Base-by-base conservation (phyloP, 2,888 invertebrate genomes). In the Apocheima hispidaria region DNA sequence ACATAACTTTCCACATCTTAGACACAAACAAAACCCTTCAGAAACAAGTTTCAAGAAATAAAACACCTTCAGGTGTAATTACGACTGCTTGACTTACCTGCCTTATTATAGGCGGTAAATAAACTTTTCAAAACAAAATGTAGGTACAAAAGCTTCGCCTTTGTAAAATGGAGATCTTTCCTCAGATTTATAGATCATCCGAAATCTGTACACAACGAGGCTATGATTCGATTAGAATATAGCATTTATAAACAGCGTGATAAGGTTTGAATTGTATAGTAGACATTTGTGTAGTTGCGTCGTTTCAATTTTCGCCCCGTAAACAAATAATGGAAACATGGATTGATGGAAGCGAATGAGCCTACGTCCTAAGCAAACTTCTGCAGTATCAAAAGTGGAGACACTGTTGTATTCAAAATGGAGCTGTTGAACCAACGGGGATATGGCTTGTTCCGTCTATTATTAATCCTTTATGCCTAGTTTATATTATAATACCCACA, bases 311-410 rank as follows among this genome's bases (percentile, higher is more conserved):
- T 79, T 71, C 67, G 73, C 61, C 55, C 63, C 66, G 73, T 83
- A 79, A 83, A 86, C 87, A 90, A 88, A 89, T 90, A 90, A 88
- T 84, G 81, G 83, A 71, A 83, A 81, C 78, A 80, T 83, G 86
- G 87, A 86, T 88, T 88, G 87, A 87, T 85, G 83, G 80, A 78
- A 82, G 81, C 72, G 83, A 57, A 57, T 57, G 61, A 83, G 81
- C 84, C 78, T 79, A 82, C 81, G 82, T 88, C 89, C 88, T 90
- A 88, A 88, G 82, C 81, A 88, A 90, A 90, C 87, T 83, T 81
- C 70, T 75, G 80, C 79, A 77, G 83, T 79, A 86, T 83, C 82
- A 77, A 71, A 82, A 85, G 82, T 79, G 72, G 67, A 67, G 62
- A 26, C 26, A 26, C 6, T 83, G 73, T 79, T 79, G 71, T 77